Percentiles rank a stretch among this genome's conserved stretches.
Conservation (phyloP, 2,888 invertebrate genomes). For the Gerris lacustris region DNA sequence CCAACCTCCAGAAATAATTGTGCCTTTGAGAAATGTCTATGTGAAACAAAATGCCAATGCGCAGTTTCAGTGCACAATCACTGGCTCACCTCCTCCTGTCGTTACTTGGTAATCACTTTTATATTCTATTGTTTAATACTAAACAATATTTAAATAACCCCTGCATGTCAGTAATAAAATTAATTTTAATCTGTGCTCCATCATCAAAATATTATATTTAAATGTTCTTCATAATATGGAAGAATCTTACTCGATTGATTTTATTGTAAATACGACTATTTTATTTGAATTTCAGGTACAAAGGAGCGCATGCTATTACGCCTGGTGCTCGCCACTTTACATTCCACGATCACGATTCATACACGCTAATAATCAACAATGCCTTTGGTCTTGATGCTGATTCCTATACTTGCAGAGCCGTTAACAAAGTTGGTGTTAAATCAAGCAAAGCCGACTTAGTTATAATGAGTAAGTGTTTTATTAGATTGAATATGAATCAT, state of each 20-base stretch:
- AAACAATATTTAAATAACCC: too few relatives aligned
- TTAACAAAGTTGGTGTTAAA: conserved; percentile 87
- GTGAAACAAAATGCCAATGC: conserved; percentile 92
- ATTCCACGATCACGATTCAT: conserved; percentile 74
- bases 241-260: too few relatives aligned
- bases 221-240: too few relatives aligned
- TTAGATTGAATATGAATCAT: background rate
- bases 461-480: conserved; percentile 74
- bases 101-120: conserved; percentile 59
- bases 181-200: too few relatives aligned
- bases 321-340: conserved; percentile 87
- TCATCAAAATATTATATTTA: too few relatives aligned
- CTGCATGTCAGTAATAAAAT: too few relatives aligned
- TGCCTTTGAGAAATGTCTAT: conserved; percentile 70
- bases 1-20: conserved; percentile 77
- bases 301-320: conserved; percentile 90
- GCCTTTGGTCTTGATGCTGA: conserved; percentile 97
- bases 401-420: conserved; percentile 91
- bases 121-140: conserved; percentile 16
- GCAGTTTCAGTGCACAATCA: conserved; percentile 82
- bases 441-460: conserved; percentile 89
- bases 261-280: background rate
- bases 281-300: conserved; percentile 47
- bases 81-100: conserved; percentile 73
- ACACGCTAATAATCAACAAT: conserved; percentile 79